Evolutionary conservation across 2,888 invertebrate genomes (phyloP).

Genomic region (Zeuzera pyrina): DNA sequence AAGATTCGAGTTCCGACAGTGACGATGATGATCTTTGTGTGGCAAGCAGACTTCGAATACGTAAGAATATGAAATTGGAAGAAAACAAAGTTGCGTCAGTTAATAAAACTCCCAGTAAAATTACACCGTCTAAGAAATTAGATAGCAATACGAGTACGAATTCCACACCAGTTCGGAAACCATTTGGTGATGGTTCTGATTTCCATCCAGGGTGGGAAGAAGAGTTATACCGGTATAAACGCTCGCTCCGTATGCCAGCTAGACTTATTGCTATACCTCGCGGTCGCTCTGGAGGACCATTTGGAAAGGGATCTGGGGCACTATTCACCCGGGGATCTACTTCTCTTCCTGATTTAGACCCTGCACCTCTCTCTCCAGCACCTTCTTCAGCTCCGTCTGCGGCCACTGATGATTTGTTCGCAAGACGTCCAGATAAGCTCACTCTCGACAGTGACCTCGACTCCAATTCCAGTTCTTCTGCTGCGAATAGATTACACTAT

Average conservation of each 20-base stretch:
- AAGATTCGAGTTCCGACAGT: conserved; percentile 54
- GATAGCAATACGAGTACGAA: conserved; percentile 43
- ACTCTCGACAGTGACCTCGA: conserved; percentile 77
- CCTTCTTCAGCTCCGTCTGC: conserved; percentile 75
- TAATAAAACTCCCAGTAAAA: conserved; percentile 44
- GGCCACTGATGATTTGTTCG: conserved; percentile 71
- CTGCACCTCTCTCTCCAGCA: conserved; percentile 80
- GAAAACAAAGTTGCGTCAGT: conserved; percentile 31
- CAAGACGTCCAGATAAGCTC: conserved; percentile 57
- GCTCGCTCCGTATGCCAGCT: conserved; percentile 86
- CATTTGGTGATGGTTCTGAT: conserved; percentile 81
- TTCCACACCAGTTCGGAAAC: conserved; percentile 61
- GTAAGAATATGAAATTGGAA: conserved; percentile 65
- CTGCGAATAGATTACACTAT: conserved; percentile 67
- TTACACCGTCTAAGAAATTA: conserved; percentile 43
- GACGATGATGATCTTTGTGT: conserved; percentile 52
- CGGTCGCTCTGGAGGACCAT: conserved; percentile 73
- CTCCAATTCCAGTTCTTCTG: conserved; percentile 77
- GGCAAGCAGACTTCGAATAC: conserved; percentile 53
- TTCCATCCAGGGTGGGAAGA: conserved; percentile 88
- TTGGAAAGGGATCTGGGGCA: conserved; percentile 38
- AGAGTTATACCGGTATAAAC: conserved; percentile 86
- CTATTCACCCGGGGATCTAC: conserved; percentile 78
- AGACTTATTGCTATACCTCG: conserved; percentile 85
- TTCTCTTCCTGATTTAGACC: conserved; percentile 84